These are phyloP conservation scores for Theocolax elegans DNA, from an alignment of 1,140 invertebrate genomes.

Conservation along the genomic window DNA sequence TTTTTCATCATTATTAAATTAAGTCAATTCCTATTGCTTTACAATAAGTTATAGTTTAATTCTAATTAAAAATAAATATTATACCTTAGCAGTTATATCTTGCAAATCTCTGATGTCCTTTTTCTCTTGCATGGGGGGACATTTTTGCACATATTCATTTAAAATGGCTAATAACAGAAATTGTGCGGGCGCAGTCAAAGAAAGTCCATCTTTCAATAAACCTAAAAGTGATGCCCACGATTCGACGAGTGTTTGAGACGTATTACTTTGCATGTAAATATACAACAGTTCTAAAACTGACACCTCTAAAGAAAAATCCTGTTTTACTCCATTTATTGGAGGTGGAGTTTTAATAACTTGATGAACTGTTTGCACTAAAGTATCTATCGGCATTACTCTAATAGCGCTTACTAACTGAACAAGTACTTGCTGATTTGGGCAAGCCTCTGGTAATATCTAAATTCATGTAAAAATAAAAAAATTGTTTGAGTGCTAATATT, in stretches of 20 bases:
- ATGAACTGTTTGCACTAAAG: constrained; percentile 86
- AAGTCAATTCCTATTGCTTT: too few relatives aligned
- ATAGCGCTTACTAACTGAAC: constrained; percentile 85
- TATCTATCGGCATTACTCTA: constrained; percentile 86
- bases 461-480: constrained; percentile 36
- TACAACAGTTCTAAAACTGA: constrained; percentile 74
- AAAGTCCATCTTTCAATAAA: constrained; percentile 82
- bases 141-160: constrained; percentile 88
- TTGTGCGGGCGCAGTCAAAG: constrained; percentile 79
- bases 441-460: constrained; percentile 75
- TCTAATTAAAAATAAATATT: not conserved
- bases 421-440: constrained; percentile 79
- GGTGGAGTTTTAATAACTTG: constrained; percentile 85
- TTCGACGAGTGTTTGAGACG: constrained; percentile 77
- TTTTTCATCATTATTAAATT: too few relatives aligned
- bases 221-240: constrained; percentile 83
- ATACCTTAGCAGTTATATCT: constrained; percentile 77
- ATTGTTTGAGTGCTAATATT: not conserved
- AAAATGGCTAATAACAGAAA: constrained; percentile 85
- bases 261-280: constrained; percentile 79
- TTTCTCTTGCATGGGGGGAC: constrained; percentile 80
- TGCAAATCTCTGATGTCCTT: constrained; percentile 88
- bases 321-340: constrained; percentile 73
- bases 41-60: too few relatives aligned
- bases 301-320: constrained; percentile 73